Evolutionary conservation across 2,113 vertebrate genomes (phyloP), one percentile per base, ranked within the genome.

Genomic region (Petromus typicus): DNA sequence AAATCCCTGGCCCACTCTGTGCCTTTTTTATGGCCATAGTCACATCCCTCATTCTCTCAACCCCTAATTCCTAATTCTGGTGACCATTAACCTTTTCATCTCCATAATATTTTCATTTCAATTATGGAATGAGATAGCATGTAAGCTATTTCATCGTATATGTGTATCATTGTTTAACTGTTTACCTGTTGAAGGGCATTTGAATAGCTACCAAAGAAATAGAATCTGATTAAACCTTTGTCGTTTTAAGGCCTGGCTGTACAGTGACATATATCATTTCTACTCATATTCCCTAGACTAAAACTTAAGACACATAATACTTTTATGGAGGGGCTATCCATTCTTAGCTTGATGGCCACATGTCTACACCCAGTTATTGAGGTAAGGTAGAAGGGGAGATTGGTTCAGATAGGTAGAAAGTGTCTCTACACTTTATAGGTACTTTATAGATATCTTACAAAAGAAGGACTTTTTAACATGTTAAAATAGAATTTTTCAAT

Each of bases 71-170:
- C 32, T 87, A 40, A 81, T 51, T 71, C 76, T 32, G 25, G 37
- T 54, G 37, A 69, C 34, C 30, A 71, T 8, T 63, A 61, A 73
- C 56, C 90, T 59, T 78, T 90, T 75, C 45, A 61, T 73, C 27
- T 90, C 20, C 75, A 17, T 93, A 82, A n/a, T n/a, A n/a, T 82
- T 86, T 93, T 93, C 17, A 78, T 64, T 91, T 91, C 48, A 85
- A 37, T 17, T 51, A 54, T 78, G 67, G 34, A 86, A 76, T 27
- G 45, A 23, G 76, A 78, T 13, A 76, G 37, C 34, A 43, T 76
- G 43, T 56, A 90, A 48, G 71, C n/a, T 92, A 32, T 30, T 92
- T 11, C 40, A 34, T 83, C 10, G 76, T 76, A 59, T 45, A 3
- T 84, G 56, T 64, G 17, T 34, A 59, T 54, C 40, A 27, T 91